Evolutionary conservation across 1,140 invertebrate genomes (phyloP).

Genomic region (Oncopodura yosiiana): DNA sequence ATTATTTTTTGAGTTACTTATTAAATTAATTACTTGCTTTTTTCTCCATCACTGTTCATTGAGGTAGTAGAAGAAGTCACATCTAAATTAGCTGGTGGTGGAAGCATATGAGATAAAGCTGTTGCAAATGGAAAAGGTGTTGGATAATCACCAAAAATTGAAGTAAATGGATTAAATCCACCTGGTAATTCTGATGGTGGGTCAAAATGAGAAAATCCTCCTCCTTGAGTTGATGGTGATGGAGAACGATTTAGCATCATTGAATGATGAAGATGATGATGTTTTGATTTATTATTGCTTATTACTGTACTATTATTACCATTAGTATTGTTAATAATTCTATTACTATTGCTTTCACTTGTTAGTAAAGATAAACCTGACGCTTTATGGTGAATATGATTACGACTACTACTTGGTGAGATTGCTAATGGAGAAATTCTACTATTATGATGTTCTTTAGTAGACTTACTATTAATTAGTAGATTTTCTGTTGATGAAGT

Average conservation of each 20-base stretch:
- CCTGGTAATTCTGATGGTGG: slow-evolving; percentile 13
- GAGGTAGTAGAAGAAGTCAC: background rate
- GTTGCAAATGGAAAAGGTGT: slow-evolving; percentile 28
- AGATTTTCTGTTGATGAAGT: background rate
- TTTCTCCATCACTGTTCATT: too few relatives aligned
- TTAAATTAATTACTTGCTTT: slow-evolving; percentile 2
- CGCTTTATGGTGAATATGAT: background rate
- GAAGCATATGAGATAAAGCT: slow-evolving; percentile 30
- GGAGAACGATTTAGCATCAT: too few relatives aligned
- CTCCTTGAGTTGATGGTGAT: too few relatives aligned
- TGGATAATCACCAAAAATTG: slow-evolving; percentile 32
- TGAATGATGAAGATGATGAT: too few relatives aligned
- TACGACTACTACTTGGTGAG: background rate
- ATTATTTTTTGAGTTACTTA: background rate
- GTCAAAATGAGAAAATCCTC: too few relatives aligned
- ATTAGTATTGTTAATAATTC: background rate
- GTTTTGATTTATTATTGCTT: slow-evolving; percentile 1
- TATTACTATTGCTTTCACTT: background rate
- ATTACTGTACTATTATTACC: background rate
- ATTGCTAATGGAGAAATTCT: background rate
- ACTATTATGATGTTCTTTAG: background rate
- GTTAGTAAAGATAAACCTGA: background rate
- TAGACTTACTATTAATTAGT: background rate
- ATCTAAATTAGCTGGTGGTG: slow-evolving; percentile 8
- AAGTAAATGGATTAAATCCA: slow-evolving; percentile 27